Conservation (phyloP, 2,888 invertebrate genomes). For the Drosophila helvetica region DNA sequence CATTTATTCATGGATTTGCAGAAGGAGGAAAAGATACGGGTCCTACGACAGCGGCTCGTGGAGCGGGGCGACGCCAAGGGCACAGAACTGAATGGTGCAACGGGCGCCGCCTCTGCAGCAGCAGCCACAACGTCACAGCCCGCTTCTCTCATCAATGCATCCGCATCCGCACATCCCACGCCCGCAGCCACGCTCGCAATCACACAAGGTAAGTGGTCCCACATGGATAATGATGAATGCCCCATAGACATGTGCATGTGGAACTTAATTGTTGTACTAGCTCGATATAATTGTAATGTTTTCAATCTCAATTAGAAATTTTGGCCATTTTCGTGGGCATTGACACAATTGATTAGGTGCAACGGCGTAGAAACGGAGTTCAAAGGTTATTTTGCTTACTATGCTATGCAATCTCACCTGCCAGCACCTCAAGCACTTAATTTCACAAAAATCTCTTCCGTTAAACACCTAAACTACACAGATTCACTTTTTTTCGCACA, state of each 20-base stretch:
- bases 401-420: background rate
- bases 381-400: conserved; percentile 55
- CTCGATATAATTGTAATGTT: conserved; percentile 41
- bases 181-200: conserved; percentile 90
- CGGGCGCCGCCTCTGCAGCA: conserved; percentile 45
- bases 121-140: conserved; percentile 67
- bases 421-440: background rate
- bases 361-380: conserved; percentile 42
- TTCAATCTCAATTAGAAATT: conserved; percentile 68
- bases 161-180: conserved; percentile 77
- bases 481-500: background rate
- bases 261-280: conserved; percentile 18
- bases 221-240: background rate
- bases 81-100: conserved; percentile 80
- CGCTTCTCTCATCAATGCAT: conserved; percentile 79
- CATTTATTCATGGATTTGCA: conserved; percentile 79
- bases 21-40: conserved; percentile 95
- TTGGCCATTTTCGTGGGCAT: conserved; percentile 78
- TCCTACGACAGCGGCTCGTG: conserved; percentile 91
- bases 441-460: background rate
- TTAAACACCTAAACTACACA: background rate
- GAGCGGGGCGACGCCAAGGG: conserved; percentile 88
- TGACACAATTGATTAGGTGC: conserved; percentile 70
- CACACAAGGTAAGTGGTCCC: conserved; percentile 85
- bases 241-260: conserved; percentile 25